phyloP scores from a whole-genome alignment of 2,113 vertebrate genomes.

The Dipodomys merriami region DNA sequence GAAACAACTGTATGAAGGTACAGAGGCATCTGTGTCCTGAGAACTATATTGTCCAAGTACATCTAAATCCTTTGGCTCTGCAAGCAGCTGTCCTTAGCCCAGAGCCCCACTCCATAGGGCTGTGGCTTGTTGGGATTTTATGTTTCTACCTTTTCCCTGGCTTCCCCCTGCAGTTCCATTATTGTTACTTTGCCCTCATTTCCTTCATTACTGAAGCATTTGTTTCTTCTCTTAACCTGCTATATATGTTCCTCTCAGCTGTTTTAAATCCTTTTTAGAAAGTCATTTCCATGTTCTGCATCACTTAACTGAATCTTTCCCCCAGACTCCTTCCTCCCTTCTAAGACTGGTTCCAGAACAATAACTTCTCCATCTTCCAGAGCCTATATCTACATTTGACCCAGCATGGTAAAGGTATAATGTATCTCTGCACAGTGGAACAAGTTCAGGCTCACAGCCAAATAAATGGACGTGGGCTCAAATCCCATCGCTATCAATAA shows the following conservation, averaged over 20 bases:
- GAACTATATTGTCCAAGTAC: background rate
- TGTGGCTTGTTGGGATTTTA: background rate
- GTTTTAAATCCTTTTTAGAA: conserved; percentile 43
- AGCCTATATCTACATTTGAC: background rate
- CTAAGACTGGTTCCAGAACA: background rate
- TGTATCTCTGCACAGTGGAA: background rate
- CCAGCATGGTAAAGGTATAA: background rate
- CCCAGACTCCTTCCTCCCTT: background rate
- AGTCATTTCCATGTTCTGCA: background rate
- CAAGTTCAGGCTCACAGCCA: background rate
- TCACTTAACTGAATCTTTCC: conserved; percentile 9
- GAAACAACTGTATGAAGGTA: background rate
- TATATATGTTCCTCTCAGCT: conserved; percentile 10
- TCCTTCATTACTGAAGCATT: background rate
- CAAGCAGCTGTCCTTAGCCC: background rate
- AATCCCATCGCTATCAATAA: background rate
- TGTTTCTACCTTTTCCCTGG: background rate
- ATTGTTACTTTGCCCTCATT: background rate
- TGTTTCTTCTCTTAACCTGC: background rate
- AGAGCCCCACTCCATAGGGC: too few relatives aligned
- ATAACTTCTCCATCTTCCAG: conserved; percentile 39
- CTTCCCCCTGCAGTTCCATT: background rate
- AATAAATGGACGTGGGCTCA: background rate
- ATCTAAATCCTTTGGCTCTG: background rate
- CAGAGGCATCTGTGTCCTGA: background rate